Conservation (phyloP, 1,140 invertebrate genomes). For the Diprion similis region DNA sequence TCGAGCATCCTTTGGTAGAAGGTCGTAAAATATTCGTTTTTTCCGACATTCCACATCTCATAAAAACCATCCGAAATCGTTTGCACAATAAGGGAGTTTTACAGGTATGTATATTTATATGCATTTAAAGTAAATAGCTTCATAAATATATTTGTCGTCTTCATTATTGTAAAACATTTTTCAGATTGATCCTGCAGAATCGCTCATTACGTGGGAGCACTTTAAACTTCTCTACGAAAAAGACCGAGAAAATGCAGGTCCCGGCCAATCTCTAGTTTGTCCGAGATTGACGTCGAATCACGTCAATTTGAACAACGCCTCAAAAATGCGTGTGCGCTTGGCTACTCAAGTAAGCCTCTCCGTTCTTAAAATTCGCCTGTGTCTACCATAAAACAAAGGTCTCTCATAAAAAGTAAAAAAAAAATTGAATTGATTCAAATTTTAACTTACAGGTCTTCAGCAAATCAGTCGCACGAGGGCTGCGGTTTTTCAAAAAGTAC, state of each 20-base stretch:
- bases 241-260: conserved; percentile 5
- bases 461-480: conserved; percentile 10
- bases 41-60: conserved; percentile 34
- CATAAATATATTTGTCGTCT: neutral
- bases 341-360: conserved; percentile 22
- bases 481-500: conserved; percentile 14
- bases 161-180: neutral
- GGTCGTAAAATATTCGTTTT: conserved; percentile 28
- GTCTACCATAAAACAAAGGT: too few relatives aligned
- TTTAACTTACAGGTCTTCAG: conserved; percentile 21
- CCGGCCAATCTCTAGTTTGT: conserved; percentile 17
- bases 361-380: too few relatives aligned
- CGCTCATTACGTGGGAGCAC: conserved; percentile 26
- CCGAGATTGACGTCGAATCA: conserved; percentile 19
- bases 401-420: too few relatives aligned
- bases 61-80: conserved; percentile 34
- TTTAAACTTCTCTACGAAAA: conserved; percentile 16
- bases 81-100: conserved; percentile 23
- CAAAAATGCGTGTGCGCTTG: conserved; percentile 27
- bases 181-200: conserved; percentile 19
- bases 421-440: neutral
- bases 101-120: neutral
- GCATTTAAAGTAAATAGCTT: too few relatives aligned
- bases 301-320: conserved; percentile 17
- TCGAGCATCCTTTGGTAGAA: conserved; percentile 31